Evolutionary conservation across 1,140 invertebrate genomes (phyloP).

Genomic region (Hyposmocoma kahamanoa): DNA sequence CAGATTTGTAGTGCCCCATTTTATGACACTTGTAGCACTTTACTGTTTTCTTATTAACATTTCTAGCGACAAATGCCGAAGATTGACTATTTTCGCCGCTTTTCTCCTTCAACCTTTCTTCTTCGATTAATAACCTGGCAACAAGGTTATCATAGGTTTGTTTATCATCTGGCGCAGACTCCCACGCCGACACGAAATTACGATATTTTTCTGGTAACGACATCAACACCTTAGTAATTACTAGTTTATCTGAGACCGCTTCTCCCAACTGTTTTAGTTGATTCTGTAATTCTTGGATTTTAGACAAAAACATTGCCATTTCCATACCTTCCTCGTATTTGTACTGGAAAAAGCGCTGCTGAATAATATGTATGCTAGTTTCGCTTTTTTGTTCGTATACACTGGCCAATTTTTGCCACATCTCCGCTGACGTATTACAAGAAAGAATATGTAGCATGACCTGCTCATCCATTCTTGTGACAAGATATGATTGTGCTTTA

Average conservation of each 20-base stretch:
- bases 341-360: background rate
- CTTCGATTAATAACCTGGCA: background rate
- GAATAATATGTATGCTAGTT: background rate
- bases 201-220: background rate
- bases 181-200: background rate
- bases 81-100: background rate
- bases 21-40: background rate
- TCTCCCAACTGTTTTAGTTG: background rate
- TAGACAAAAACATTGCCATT: background rate
- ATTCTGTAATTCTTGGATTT: background rate
- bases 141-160: background rate
- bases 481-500: no score
- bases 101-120: background rate
- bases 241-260: background rate
- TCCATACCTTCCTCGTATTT: background rate
- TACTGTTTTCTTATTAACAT: background rate
- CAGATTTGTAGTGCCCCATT: background rate
- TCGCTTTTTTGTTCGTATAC: no score
- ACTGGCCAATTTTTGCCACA: no score
- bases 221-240: background rate
- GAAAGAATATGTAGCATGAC: no score
- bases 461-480: no score
- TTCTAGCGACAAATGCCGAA: background rate
- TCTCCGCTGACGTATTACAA: no score
- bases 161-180: background rate